Percentiles rank a stretch among this genome's conserved stretches.
Evolutionary conservation across 2,888 invertebrate genomes (phyloP).

Genomic region (Diaperis boleti): DNA sequence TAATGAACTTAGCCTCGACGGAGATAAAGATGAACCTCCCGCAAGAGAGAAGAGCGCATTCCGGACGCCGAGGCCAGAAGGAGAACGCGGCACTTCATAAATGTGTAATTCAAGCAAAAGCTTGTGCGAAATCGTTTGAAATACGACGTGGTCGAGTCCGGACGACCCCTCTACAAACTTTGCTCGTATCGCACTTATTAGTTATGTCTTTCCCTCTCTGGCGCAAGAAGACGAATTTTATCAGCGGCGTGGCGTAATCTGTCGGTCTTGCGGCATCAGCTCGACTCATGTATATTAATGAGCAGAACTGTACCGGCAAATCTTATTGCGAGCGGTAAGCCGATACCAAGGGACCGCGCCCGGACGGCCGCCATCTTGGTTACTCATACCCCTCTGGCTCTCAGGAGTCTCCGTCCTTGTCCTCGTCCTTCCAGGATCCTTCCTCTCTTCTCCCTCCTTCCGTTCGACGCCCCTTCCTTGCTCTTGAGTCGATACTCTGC

Average conservation of each 20-base stretch:
- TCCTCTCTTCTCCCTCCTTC: slow-evolving; percentile 44
- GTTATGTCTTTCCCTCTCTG: slow-evolving; percentile 12
- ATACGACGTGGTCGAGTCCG: slow-evolving; percentile 35
- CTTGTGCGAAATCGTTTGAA: slow-evolving; percentile 35
- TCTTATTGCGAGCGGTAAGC: slow-evolving; percentile 66
- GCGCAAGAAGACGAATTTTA: slow-evolving; percentile 28
- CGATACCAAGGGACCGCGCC: slow-evolving; percentile 64
- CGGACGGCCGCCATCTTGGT: slow-evolving; percentile 64
- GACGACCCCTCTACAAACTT: slow-evolving; percentile 22
- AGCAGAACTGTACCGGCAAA: slow-evolving; percentile 65
- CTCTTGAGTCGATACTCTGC: slow-evolving; percentile 65
- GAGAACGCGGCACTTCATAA: slow-evolving; percentile 31
- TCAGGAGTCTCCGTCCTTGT: slow-evolving; percentile 56
- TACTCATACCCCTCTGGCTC: slow-evolving; percentile 57
- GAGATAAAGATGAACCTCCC: slow-evolving; percentile 20
- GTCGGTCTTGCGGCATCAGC: slow-evolving; percentile 42
- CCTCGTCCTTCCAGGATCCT: slow-evolving; percentile 53
- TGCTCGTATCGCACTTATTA: slow-evolving; percentile 27
- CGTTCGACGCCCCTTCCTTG: slow-evolving; percentile 55
- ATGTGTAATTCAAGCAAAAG: slow-evolving; percentile 37
- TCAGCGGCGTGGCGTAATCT: slow-evolving; percentile 38
- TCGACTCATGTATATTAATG: slow-evolving; percentile 66
- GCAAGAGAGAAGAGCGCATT: slow-evolving; percentile 2
- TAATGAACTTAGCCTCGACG: slow-evolving; percentile 13
- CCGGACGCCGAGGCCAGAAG: neutral